Base-by-base conservation (phyloP, 2,888 invertebrate species). In the Lithophane socia region DNA sequence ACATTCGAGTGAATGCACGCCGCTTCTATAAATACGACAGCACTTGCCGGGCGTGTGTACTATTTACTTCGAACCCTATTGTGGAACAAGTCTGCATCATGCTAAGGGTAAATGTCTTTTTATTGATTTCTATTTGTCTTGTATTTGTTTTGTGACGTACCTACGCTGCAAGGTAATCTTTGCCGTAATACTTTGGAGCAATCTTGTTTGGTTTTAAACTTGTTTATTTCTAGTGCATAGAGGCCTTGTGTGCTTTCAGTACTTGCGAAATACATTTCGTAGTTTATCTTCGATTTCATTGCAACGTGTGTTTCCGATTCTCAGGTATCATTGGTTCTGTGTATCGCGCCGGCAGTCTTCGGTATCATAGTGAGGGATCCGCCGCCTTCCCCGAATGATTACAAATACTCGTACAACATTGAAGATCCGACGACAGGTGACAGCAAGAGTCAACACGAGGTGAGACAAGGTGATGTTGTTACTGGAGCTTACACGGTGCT, bases 341-440 rank as follows among this genome's bases (percentile, higher is more conserved):
- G 91, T 82, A 79, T 91, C 24, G 75, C 92, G 56, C 92, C 93
- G 52, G 89, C 86, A 7, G 92, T 89, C n/a, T 70, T 92, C 63
- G 78, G 93, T 71, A 95, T 96, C 49, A 94, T 96, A 81, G 95
- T 96, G 29, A 93, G 92, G 16, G 96, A 96, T 81, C 92, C 95
- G 3, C 94, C 94, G 3, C 94, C 93, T 1, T 91, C 92, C 0
- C 92, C 92, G 16, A 90, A 92, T 1, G 95, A 96, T 75, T 97
- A 97, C 87, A 95, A 94, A 80, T 97, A 95, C 85, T 95, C 95
- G 3, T 97, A 97, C 86, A 91, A 94, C 71, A 91, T 96, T 93
- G 97, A 95, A 94, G 97, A 97, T 95, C 97, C 94, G 3, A 89
- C 91, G 2, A 96, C 97, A 1, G 96, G 97, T 56, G 97, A 97